These are phyloP conservation scores for Sarcophaga carnaria DNA, from an alignment of 2,888 invertebrate species.

Conservation along the genomic window DNA sequence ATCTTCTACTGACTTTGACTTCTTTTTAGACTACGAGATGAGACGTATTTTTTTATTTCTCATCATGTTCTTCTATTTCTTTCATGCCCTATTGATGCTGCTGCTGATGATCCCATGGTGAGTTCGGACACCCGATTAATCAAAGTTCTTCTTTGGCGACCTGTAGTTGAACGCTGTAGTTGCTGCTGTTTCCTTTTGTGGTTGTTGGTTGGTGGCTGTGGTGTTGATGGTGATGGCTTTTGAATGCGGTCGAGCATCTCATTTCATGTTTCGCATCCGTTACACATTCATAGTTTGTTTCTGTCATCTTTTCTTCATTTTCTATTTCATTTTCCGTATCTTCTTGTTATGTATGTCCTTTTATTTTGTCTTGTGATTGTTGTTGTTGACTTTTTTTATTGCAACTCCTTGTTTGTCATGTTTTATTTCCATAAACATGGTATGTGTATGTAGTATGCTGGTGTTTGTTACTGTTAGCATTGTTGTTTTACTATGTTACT, in stretches of 20 bases:
- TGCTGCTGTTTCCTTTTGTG: slow-evolving; percentile 20
- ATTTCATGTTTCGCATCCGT: slow-evolving; percentile 66
- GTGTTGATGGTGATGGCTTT: slow-evolving; percentile 52
- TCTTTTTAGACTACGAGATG: background rate
- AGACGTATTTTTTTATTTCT: background rate
- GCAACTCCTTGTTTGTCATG: slow-evolving; percentile 43
- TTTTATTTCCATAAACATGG: slow-evolving; percentile 57
- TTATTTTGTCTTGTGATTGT: slow-evolving; percentile 38
- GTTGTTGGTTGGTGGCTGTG: too few relatives aligned
- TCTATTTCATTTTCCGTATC: slow-evolving; percentile 19
- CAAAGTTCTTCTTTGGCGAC: slow-evolving; percentile 64
- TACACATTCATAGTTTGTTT: slow-evolving; percentile 64
- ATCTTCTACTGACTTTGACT: slow-evolving; percentile 9
- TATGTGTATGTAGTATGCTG: background rate
- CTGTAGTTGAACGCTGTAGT: slow-evolving; percentile 58
- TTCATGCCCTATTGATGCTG: slow-evolving; percentile 30
- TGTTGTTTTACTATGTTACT: too few relatives aligned
- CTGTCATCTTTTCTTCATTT: slow-evolving; percentile 38
- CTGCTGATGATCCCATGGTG: slow-evolving; percentile 53
- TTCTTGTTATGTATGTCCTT: slow-evolving; percentile 25
- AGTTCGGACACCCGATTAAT: slow-evolving; percentile 63
- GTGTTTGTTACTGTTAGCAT: too few relatives aligned
- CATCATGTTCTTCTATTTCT: background rate
- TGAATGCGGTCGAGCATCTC: slow-evolving; percentile 67
- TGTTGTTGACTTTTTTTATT: background rate